A percentile compares a stretch with the other conserved stretches of the same genome.
These are phyloP conservation scores for Teinopalpus imperialis DNA, from an alignment of 2,888 invertebrate species.

Conservation along the genomic window DNA sequence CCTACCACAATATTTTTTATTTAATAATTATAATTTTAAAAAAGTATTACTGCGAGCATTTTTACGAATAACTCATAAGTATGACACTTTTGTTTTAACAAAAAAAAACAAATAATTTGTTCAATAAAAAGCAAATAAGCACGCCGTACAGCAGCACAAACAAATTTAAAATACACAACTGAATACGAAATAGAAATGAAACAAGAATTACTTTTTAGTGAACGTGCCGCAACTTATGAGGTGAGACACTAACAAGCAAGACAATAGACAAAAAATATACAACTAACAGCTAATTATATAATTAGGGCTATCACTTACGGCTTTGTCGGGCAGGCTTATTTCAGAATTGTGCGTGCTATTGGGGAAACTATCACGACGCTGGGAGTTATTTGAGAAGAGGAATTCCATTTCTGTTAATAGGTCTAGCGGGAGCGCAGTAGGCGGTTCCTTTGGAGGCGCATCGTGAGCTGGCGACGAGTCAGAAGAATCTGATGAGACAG, in stretches of 20 bases:
- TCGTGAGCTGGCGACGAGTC: slow-evolving; percentile 58
- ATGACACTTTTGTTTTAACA: slow-evolving; percentile 21
- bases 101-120: not conserved
- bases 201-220: no score
- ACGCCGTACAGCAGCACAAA: no score
- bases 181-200: no score
- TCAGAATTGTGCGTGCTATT: slow-evolving; percentile 51
- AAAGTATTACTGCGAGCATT: not conserved
- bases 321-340: slow-evolving; percentile 57
- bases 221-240: slow-evolving; percentile 28
- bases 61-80: slow-evolving; percentile 24
- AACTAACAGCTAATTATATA: slow-evolving; percentile 19
- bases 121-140: no score
- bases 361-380: slow-evolving; percentile 59
- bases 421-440: slow-evolving; percentile 60
- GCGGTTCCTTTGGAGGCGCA: slow-evolving; percentile 47
- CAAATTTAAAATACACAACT: no score
- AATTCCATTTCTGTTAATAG: slow-evolving; percentile 71
- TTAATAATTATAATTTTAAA: not conserved
- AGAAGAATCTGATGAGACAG: slow-evolving; percentile 68
- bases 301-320: slow-evolving; percentile 49
- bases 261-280: slow-evolving; percentile 25
- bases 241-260: slow-evolving; percentile 24
- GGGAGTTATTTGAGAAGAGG: slow-evolving; percentile 52
- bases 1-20: not conserved